Evolutionary conservation across 2,797 vertebrate species (phyloP).

Genomic region (Eptatretus atami): DNA sequence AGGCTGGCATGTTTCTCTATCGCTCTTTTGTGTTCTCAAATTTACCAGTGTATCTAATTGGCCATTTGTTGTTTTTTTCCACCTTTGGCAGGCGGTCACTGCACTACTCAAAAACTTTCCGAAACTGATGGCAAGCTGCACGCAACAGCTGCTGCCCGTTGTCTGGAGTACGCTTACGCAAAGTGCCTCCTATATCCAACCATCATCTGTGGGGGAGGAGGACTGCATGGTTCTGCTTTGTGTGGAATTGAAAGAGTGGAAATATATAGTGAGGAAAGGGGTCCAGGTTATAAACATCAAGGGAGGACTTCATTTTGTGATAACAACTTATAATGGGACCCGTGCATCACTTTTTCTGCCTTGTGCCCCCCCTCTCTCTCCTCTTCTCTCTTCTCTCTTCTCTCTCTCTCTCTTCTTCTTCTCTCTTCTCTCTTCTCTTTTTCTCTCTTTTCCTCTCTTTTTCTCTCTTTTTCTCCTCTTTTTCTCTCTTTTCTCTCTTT

Average conservation of each 20-base stretch:
- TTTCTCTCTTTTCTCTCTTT: too few species aligned
- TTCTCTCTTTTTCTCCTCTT: too few species aligned
- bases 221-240: constrained; percentile 11
- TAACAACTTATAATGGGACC: too few species aligned
- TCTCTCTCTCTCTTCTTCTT: too few species aligned
- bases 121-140: constrained; percentile 81
- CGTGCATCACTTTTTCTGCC: too few species aligned
- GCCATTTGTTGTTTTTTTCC: neutral
- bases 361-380: too few species aligned
- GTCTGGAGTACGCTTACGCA: constrained; percentile 92
- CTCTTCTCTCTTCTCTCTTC: too few species aligned
- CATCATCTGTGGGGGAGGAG: too few species aligned
- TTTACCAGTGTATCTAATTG: neutral
- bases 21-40: neutral
- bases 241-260: neutral
- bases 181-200: constrained; percentile 85
- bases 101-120: constrained; percentile 93
- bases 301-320: too few species aligned
- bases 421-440: too few species aligned
- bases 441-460: too few species aligned
- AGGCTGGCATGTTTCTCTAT: neutral
- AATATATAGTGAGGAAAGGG: neutral
- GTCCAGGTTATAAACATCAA: neutral
- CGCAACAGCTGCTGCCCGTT: constrained; percentile 91
- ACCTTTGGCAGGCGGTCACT: constrained; percentile 40